Evolutionary conservation across 2,797 vertebrate genomes (phyloP).

Genomic region (Lepus townsendii): DNA sequence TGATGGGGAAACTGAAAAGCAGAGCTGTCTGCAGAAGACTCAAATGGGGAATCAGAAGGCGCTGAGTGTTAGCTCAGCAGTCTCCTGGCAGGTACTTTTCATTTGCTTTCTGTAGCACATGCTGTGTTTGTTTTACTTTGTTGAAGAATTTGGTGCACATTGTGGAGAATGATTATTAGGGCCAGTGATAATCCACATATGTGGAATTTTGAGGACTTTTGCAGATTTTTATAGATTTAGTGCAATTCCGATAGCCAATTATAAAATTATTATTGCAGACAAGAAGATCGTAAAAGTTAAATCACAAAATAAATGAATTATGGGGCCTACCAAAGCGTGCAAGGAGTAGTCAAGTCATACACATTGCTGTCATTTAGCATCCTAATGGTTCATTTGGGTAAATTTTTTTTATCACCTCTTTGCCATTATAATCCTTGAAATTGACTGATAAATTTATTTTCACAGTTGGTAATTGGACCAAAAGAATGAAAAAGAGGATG

Average conservation of each 20-base stretch:
- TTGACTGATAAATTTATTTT: conserved; percentile 58
- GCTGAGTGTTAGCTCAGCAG: conserved; percentile 55
- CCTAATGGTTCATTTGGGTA: neutral
- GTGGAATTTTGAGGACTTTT: conserved; percentile 73
- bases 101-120: conserved; percentile 45
- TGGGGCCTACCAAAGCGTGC: neutral
- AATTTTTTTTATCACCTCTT: conserved; percentile 55
- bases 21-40: conserved; percentile 47
- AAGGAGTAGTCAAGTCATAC: neutral
- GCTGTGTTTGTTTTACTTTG: conserved; percentile 61
- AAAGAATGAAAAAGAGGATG: neutral
- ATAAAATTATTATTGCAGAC: conserved; percentile 60
- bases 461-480: conserved; percentile 2
- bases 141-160: conserved; percentile 56
- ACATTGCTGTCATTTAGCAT: neutral
- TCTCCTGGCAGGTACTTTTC: conserved; percentile 35
- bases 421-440: conserved; percentile 43
- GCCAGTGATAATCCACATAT: conserved; percentile 42
- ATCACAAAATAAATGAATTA: conserved; percentile 52
- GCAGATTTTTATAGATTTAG: conserved; percentile 66
- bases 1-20: conserved; percentile 68
- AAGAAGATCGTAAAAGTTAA: conserved; percentile 63
- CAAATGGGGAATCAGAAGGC: neutral
- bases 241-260: conserved; percentile 25
- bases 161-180: conserved; percentile 50